Conservation (phyloP, 2,113 vertebrate species). For the Nettapus auritus region DNA sequence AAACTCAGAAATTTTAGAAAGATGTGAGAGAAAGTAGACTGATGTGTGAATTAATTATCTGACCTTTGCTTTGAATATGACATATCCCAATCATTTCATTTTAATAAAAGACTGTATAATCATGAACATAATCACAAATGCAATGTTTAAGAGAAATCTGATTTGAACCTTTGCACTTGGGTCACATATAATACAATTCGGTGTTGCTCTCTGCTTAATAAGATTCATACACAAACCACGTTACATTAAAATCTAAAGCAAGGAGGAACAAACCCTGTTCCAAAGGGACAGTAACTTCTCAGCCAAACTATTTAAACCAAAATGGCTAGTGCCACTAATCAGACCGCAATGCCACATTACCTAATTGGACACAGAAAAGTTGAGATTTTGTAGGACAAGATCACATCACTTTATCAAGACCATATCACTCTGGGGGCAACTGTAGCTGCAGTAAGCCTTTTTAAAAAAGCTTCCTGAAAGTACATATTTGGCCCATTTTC, state of each 20-base stretch:
- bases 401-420: neutral
- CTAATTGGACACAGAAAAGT: neutral
- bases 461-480: neutral
- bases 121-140: constrained; percentile 31
- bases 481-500: neutral
- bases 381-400: neutral
- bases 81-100: constrained; percentile 35
- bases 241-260: neutral
- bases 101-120: constrained; percentile 54
- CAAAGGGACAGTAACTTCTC: neutral
- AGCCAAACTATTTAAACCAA: neutral
- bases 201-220: constrained; percentile 9
- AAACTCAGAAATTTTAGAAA: constrained; percentile 43
- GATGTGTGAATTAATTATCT: constrained; percentile 50
- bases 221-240: neutral
- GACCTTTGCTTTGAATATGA: constrained; percentile 56
- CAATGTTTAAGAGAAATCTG: constrained; percentile 50
- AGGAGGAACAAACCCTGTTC: neutral
- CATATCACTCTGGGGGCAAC: neutral
- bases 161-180: constrained; percentile 37
- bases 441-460: neutral
- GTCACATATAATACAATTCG: constrained; percentile 24
- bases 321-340: neutral
- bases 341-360: neutral
- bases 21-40: constrained; percentile 28